Conservation (phyloP, 1,140 invertebrate genomes). For the Cardiocondyla obscurior region DNA sequence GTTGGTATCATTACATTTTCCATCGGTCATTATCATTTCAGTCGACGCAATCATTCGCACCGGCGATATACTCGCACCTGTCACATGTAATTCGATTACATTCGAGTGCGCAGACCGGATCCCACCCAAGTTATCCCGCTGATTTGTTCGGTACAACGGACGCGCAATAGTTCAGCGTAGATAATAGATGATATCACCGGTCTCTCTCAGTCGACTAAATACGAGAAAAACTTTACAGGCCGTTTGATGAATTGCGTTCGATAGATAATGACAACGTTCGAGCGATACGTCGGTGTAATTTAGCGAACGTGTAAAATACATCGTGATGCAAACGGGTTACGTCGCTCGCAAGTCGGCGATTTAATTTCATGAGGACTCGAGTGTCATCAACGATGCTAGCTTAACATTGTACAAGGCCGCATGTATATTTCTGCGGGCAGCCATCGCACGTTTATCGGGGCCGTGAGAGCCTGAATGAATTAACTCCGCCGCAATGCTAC, state of each 20-base stretch:
- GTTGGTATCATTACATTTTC: slow-evolving; percentile 58
- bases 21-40: slow-evolving; percentile 68
- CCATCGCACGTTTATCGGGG: slow-evolving; percentile 61
- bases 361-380: slow-evolving; percentile 22
- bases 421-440: slow-evolving; percentile 21
- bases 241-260: slow-evolving; percentile 19
- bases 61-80: slow-evolving; percentile 50
- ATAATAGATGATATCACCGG: slow-evolving; percentile 55
- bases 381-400: slow-evolving; percentile 15
- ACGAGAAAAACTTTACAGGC: slow-evolving; percentile 12
- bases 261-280: not conserved
- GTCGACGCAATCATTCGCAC: slow-evolving; percentile 42
- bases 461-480: slow-evolving; percentile 55
- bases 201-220: slow-evolving; percentile 1
- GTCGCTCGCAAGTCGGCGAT: not conserved
- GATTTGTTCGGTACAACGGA: slow-evolving; percentile 47
- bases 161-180: slow-evolving; percentile 36
- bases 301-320: not conserved
- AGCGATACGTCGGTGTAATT: not conserved
- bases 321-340: not conserved
- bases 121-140: slow-evolving; percentile 10
- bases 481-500: slow-evolving; percentile 28
- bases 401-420: slow-evolving; percentile 1
- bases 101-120: not conserved
- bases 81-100: slow-evolving; percentile 53